phyloP scores from a whole-genome alignment of 2,888 invertebrate species.

The Cylindroiulus punctatus region DNA sequence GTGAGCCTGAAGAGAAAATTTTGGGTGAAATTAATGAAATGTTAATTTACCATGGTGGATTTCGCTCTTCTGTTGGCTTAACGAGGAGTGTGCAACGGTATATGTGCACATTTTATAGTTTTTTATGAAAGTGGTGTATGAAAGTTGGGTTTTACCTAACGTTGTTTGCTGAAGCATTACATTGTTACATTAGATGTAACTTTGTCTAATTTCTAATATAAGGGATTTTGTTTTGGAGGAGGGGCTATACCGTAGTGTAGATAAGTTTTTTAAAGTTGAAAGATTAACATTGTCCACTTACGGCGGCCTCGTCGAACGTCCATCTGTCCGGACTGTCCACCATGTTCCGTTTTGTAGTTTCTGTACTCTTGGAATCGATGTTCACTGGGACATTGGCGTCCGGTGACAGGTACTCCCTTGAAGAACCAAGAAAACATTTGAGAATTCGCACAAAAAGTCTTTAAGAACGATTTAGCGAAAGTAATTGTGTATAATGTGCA shows the following conservation, averaged over 20 bases:
- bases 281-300: constrained; percentile 67
- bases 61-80: too few relatives aligned
- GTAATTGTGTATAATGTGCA: neutral
- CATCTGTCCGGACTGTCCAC: constrained; percentile 83
- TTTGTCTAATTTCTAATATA: too few relatives aligned
- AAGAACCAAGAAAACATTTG: neutral
- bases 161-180: too few relatives aligned
- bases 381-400: constrained; percentile 98
- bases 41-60: neutral
- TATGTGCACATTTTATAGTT: too few relatives aligned
- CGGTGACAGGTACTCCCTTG: constrained; percentile 85
- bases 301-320: constrained; percentile 97
- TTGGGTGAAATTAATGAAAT: neutral
- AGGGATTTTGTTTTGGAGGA: too few relatives aligned
- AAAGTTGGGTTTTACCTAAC: too few relatives aligned
- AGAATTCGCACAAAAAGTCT: neutral
- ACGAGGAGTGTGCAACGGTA: too few relatives aligned
- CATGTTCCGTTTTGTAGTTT: constrained; percentile 82
- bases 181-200: too few relatives aligned
- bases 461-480: neutral
- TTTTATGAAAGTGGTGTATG: too few relatives aligned
- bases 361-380: constrained; percentile 92
- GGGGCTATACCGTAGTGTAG: too few relatives aligned
- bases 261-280: neutral
- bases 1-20: constrained; percentile 79